These are phyloP conservation scores for Mythimna impura DNA, from an alignment of 2,888 invertebrate genomes.

Conservation along the genomic window DNA sequence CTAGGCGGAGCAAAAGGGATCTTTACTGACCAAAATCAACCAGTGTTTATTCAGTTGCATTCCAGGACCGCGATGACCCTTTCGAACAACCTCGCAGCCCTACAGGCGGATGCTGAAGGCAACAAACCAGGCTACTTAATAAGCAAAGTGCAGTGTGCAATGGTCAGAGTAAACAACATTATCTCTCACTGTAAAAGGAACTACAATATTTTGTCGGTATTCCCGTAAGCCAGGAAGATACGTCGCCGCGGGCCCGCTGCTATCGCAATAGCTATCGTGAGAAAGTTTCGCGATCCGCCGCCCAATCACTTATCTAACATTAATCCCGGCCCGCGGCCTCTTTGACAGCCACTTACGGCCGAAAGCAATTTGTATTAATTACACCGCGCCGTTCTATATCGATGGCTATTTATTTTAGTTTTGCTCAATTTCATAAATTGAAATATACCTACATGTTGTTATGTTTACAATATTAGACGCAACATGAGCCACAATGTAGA, in stretches of 20 bases:
- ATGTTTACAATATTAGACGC: conserved; percentile 23
- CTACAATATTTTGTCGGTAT: conserved; percentile 69
- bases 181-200: conserved; percentile 66
- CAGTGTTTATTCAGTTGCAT: too few relatives aligned
- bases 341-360: conserved; percentile 82
- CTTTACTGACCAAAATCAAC: too few relatives aligned
- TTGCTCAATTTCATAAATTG: conserved; percentile 57
- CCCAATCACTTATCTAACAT: conserved; percentile 82
- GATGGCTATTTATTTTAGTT: conserved; percentile 66
- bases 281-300: conserved; percentile 84
- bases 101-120: conserved; percentile 1
- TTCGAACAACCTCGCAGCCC: too few relatives aligned
- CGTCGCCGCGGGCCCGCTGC: conserved; percentile 63
- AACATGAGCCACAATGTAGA: conserved; percentile 15
- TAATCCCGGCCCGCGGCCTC: conserved; percentile 80
- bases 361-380: conserved; percentile 85
- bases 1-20: too few relatives aligned
- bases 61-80: too few relatives aligned
- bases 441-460: conserved; percentile 9
- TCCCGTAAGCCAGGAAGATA: conserved; percentile 67
- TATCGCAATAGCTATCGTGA: conserved; percentile 81
- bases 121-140: conserved; percentile 35
- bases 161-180: conserved; percentile 63
- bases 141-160: conserved; percentile 35
- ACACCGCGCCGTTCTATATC: conserved; percentile 77